Conservation (phyloP, 2,888 invertebrate genomes). For the Criorhina ranunculi region DNA sequence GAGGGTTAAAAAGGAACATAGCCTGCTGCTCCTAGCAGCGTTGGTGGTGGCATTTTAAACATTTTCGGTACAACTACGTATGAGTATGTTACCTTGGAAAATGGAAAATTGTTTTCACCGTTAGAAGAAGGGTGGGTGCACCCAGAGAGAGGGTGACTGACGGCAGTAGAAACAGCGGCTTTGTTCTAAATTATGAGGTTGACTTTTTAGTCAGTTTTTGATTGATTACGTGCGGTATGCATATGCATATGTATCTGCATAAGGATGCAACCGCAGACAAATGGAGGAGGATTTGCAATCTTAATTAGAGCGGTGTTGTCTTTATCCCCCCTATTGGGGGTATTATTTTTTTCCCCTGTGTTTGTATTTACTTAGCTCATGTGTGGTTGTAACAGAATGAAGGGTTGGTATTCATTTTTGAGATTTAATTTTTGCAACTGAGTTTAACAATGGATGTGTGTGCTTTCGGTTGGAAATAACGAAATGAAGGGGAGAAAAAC, state of each 20-base stretch:
- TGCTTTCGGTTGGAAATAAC: not conserved
- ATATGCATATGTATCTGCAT: constrained; percentile 50
- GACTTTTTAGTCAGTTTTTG: constrained; percentile 76
- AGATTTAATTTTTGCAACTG: constrained; percentile 26
- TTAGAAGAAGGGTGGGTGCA: constrained; percentile 18
- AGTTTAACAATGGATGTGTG: constrained; percentile 22
- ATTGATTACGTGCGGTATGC: constrained; percentile 70
- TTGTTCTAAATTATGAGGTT: constrained; percentile 74
- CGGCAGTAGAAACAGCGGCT: constrained; percentile 37
- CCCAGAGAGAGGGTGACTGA: not conserved
- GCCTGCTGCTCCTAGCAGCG: constrained; percentile 5
- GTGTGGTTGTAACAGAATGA: constrained; percentile 17
- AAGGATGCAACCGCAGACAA: constrained; percentile 55
- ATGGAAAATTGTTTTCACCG: constrained; percentile 67
- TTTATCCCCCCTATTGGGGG: constrained; percentile 36
- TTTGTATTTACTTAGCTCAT: constrained; percentile 37
- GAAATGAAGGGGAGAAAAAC: not conserved
- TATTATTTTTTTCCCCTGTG: constrained; percentile 8
- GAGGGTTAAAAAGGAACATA: constrained; percentile 36
- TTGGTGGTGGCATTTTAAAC: constrained; percentile 54
- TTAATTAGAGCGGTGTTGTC: constrained; percentile 70
- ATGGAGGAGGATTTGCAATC: constrained; percentile 70
- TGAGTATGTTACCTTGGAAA: constrained; percentile 45
- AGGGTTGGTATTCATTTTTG: constrained; percentile 33
- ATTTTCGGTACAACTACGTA: constrained; percentile 64